These are phyloP conservation scores for Hoplias malabaricus DNA, from an alignment of 2,113 vertebrate species.

Conservation along the genomic window DNA sequence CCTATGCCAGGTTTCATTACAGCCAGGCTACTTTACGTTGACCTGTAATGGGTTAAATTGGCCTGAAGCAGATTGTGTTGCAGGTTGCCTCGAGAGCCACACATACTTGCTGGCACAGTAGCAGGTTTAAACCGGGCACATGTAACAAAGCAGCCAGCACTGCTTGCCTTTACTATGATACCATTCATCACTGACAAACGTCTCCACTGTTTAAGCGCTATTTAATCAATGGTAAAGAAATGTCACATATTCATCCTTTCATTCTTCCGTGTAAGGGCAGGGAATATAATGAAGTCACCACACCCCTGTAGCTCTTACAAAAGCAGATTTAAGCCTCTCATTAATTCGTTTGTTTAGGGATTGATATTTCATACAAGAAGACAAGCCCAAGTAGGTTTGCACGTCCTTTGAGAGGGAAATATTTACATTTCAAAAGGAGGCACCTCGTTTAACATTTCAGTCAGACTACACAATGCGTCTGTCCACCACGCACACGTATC, in stretches of 20 bases:
- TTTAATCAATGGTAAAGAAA: background rate
- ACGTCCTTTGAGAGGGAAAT: background rate
- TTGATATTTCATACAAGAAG: background rate
- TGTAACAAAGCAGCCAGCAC: constrained; percentile 6
- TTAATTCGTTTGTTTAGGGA: background rate
- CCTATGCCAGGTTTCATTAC: background rate
- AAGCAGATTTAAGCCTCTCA: background rate
- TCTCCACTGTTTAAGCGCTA: background rate
- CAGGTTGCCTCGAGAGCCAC: background rate
- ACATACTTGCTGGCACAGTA: background rate
- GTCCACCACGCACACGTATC: no score
- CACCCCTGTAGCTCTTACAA: background rate
- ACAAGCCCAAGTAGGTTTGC: background rate
- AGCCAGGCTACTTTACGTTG: background rate
- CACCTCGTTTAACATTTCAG: background rate
- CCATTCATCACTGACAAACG: background rate
- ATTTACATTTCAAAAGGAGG: background rate
- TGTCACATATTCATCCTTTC: background rate
- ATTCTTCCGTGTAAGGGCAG: background rate
- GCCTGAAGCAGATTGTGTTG: background rate
- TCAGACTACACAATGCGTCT: background rate
- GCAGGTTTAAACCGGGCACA: background rate
- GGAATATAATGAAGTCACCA: background rate
- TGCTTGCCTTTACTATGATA: background rate
- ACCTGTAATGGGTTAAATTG: background rate